A percentile compares a stretch with the other conserved stretches of the same genome.
Conservation (phyloP, 2,888 invertebrate species). For the Lamellibrachia columna region DNA sequence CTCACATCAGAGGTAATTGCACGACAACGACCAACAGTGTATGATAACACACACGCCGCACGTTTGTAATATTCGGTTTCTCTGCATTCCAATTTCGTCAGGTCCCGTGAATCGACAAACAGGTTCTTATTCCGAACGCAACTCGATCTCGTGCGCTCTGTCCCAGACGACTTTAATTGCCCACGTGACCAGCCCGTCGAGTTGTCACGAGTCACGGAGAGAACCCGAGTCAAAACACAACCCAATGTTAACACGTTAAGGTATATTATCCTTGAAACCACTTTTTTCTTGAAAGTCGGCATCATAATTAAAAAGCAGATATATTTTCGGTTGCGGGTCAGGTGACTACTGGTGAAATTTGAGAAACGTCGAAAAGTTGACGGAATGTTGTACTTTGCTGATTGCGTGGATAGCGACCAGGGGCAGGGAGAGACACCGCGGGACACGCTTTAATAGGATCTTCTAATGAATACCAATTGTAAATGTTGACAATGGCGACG, state of each 20-base stretch:
- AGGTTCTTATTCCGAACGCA: not conserved
- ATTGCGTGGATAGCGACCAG: not conserved
- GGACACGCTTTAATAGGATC: no score
- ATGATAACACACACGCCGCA: not conserved
- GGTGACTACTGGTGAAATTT: not conserved
- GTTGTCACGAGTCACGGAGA: not conserved
- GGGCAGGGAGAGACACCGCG: no score
- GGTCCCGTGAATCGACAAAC: not conserved
- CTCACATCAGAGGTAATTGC: not conserved
- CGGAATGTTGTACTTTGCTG: not conserved
- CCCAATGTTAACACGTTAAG: not conserved
- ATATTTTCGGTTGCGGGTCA: not conserved
- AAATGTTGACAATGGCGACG: no score
- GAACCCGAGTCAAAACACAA: not conserved
- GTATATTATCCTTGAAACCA: not conserved
- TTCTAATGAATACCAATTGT: no score
- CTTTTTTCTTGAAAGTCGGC: not conserved
- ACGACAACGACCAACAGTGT: not conserved
- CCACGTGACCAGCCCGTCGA: not conserved
- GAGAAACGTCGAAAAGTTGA: not conserved
- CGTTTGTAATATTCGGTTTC: constrained; percentile 9
- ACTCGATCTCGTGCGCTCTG: not conserved
- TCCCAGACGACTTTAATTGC: not conserved
- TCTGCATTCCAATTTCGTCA: not conserved
- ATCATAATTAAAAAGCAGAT: not conserved